These are phyloP conservation scores for Phataginus tricuspis DNA, from an alignment of 2,797 vertebrate species.

Conservation along the genomic window DNA sequence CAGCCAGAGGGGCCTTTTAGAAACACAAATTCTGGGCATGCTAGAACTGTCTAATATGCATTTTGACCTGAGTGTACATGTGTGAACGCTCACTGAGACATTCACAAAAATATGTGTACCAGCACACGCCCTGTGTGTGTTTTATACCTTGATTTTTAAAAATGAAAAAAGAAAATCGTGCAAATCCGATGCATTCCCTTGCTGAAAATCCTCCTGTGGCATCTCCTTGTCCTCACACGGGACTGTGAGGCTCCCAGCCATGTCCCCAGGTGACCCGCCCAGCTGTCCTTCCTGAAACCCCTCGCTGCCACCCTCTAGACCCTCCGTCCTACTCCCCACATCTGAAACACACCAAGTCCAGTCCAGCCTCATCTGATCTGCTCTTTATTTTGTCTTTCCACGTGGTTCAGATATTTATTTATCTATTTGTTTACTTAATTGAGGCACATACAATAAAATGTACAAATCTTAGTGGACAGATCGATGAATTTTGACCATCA, in stretches of 20 bases:
- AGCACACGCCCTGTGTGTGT: not conserved
- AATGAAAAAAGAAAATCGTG: not conserved
- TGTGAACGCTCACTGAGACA: not conserved
- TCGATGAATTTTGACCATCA: too few relatives aligned
- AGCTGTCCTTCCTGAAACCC: not conserved
- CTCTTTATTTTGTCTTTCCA: not conserved
- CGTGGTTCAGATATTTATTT: too few relatives aligned
- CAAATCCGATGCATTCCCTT: not conserved
- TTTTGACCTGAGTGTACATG: not conserved
- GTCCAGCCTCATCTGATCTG: not conserved
- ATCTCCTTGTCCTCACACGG: not conserved
- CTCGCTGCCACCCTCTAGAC: not conserved
- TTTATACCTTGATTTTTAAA: not conserved
- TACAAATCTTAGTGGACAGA: too few relatives aligned
- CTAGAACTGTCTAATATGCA: not conserved
- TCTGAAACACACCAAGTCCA: accelerated
- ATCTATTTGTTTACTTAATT: too few relatives aligned
- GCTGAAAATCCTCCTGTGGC: not conserved
- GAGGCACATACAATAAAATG: too few relatives aligned
- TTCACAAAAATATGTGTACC: not conserved
- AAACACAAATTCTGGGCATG: not conserved
- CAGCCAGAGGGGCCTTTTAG: not conserved
- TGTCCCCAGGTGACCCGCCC: accelerated
- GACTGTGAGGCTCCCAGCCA: not conserved
- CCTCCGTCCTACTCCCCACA: not conserved